These are phyloP conservation scores for Pammene aurita DNA, from an alignment of 2,888 invertebrate species.

Conservation along the genomic window DNA sequence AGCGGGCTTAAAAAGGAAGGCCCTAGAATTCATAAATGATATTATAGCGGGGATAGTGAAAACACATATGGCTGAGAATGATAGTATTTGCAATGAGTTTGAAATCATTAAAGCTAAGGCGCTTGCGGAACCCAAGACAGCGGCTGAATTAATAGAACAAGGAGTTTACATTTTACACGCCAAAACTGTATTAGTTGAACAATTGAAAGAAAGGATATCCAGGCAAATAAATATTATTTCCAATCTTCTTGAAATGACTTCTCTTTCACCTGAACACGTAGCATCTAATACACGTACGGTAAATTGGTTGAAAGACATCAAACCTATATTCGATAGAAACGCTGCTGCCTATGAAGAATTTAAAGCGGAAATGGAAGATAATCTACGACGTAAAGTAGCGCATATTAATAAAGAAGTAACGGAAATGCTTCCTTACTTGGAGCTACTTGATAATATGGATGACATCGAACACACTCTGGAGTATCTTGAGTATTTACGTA, in stretches of 20 bases:
- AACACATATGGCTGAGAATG: constrained; percentile 86
- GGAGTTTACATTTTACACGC: constrained; percentile 92
- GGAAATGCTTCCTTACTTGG: constrained; percentile 88
- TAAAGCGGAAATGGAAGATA: constrained; percentile 93
- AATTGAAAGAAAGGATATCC: constrained; percentile 87
- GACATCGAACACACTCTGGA: constrained; percentile 89
- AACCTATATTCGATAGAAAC: constrained; percentile 91
- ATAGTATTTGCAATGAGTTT: constrained; percentile 88
- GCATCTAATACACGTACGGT: constrained; percentile 91
- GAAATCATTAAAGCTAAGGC: constrained; percentile 87
- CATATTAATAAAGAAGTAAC: constrained; percentile 87
- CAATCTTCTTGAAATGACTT: constrained; percentile 89
- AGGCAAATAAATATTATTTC: constrained; percentile 86
- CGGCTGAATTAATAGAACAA: constrained; percentile 91
- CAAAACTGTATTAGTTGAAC: constrained; percentile 87
- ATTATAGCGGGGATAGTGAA: constrained; percentile 85
- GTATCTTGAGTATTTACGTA: constrained; percentile 90
- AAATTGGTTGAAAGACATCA: constrained; percentile 91
- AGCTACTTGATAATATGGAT: constrained; percentile 92
- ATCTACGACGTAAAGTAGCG: constrained; percentile 86
- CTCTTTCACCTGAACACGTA: constrained; percentile 89
- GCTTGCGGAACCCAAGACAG: constrained; percentile 88
- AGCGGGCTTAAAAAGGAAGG: constrained; percentile 82
- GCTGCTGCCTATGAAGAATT: constrained; percentile 90
- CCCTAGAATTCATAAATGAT: constrained; percentile 82